Percentiles rank a stretch among this genome's conserved stretches.
Conservation (phyloP, 2,797 vertebrate genomes). For the Crocodylus rhombifer region DNA sequence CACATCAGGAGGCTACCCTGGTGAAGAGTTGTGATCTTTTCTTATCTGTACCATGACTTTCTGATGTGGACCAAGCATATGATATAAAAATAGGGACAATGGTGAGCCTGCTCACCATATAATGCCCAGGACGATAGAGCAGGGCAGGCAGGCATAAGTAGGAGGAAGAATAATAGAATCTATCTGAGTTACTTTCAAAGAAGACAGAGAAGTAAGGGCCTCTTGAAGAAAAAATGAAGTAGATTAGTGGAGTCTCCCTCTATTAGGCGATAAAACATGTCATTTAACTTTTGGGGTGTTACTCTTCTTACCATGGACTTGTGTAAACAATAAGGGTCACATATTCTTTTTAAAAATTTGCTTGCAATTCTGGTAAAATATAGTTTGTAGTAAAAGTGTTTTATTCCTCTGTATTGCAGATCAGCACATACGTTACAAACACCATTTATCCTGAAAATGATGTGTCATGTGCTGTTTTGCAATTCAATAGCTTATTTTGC, state of each 20-base stretch:
- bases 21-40: too few species aligned
- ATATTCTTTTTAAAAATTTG: background rate
- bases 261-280: background rate
- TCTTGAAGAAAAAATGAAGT: background rate
- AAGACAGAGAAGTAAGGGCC: background rate
- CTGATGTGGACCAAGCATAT: too few species aligned
- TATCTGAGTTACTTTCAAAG: background rate
- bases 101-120: too few species aligned
- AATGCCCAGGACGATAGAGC: too few species aligned
- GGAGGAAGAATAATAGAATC: background rate
- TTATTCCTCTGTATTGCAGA: conserved; percentile 33
- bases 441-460: conserved; percentile 22
- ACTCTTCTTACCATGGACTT: background rate
- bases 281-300: background rate
- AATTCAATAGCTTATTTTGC: background rate
- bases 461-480: background rate
- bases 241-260: background rate
- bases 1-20: too few species aligned
- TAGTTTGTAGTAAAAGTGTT: conserved; percentile 4
- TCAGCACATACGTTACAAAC: conserved; percentile 14
- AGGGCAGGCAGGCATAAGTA: background rate
- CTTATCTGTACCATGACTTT: too few species aligned
- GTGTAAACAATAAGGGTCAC: conserved; percentile 9
- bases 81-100: too few species aligned
- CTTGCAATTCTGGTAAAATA: conserved; percentile 13